These are phyloP conservation scores for Amblyjoppa proteus DNA, from an alignment of 2,888 invertebrate genomes.

Conservation along the genomic window DNA sequence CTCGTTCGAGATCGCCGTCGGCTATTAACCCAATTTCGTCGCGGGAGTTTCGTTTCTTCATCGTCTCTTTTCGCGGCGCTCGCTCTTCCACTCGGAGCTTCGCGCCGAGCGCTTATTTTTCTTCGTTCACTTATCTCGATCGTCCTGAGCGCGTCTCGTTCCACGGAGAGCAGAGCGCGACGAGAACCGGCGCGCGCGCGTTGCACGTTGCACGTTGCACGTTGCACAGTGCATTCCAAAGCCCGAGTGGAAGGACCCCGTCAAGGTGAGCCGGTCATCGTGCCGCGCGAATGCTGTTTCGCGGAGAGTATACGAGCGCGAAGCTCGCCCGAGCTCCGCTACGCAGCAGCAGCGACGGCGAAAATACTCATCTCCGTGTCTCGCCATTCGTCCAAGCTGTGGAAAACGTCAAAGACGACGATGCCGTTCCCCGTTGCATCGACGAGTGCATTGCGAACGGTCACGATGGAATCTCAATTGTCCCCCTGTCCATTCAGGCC, in stretches of 20 bases:
- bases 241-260: slow-evolving; percentile 83
- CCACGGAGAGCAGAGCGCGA: slow-evolving; percentile 34
- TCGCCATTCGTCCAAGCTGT: not conserved
- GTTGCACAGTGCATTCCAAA: slow-evolving; percentile 80
- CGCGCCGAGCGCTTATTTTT: slow-evolving; percentile 38
- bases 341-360: slow-evolving; percentile 12
- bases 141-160: slow-evolving; percentile 41
- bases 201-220: slow-evolving; percentile 67
- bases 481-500: not conserved
- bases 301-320: slow-evolving; percentile 64
- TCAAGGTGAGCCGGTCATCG: slow-evolving; percentile 82
- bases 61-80: slow-evolving; percentile 12
- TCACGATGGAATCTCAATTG: not conserved
- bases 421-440: slow-evolving; percentile 15
- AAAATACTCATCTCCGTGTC: not conserved
- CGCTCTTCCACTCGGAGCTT: slow-evolving; percentile 40
- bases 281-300: slow-evolving; percentile 73
- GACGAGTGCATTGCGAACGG: not conserved
- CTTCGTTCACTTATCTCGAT: slow-evolving; percentile 48
- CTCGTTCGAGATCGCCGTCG: slow-evolving; percentile 38
- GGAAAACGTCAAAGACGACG: not conserved
- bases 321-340: slow-evolving; percentile 63
- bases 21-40: slow-evolving; percentile 70
- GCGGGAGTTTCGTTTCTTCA: slow-evolving; percentile 13
- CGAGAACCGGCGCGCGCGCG: slow-evolving; percentile 32